Evolutionary conservation across 1,140 invertebrate species (phyloP).

Genomic region (Musca vetustissima): DNA sequence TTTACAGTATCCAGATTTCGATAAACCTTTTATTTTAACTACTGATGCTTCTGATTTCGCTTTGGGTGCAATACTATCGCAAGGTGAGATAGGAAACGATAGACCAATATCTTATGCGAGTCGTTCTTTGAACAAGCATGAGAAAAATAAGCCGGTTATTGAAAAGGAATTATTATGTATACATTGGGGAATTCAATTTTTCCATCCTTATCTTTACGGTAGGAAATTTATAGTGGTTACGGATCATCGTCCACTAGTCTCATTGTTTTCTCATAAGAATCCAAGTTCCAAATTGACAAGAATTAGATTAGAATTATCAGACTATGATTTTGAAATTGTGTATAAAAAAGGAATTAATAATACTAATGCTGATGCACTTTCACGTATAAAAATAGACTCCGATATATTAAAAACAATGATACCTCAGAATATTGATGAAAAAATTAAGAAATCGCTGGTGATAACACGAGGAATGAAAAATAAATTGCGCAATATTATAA

Average conservation of each 20-base stretch:
- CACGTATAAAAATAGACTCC: slow-evolving; percentile 19
- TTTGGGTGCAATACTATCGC: too few species aligned
- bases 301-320: slow-evolving; percentile 52
- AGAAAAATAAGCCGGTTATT: slow-evolving; percentile 31
- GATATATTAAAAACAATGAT: slow-evolving; percentile 12
- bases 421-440: neutral
- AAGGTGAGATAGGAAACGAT: slow-evolving; percentile 28
- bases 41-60: too few species aligned
- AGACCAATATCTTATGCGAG: slow-evolving; percentile 23
- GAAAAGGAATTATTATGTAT: slow-evolving; percentile 33
- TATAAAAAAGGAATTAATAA: slow-evolving; percentile 34
- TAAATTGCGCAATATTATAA: neutral
- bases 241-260: slow-evolving; percentile 54
- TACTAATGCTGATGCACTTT: slow-evolving; percentile 26
- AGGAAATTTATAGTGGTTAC: slow-evolving; percentile 46
- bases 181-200: slow-evolving; percentile 56
- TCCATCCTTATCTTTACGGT: slow-evolving; percentile 57
- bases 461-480: slow-evolving; percentile 15
- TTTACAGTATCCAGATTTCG: too few species aligned
- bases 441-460: neutral
- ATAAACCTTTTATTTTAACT: too few species aligned
- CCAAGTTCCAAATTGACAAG: slow-evolving; percentile 57
- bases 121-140: slow-evolving; percentile 30
- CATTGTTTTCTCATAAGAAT: slow-evolving; percentile 56
- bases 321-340: slow-evolving; percentile 49